Base-by-base conservation (phyloP, 2,797 vertebrate genomes). In the Intellagama lesueurii region DNA sequence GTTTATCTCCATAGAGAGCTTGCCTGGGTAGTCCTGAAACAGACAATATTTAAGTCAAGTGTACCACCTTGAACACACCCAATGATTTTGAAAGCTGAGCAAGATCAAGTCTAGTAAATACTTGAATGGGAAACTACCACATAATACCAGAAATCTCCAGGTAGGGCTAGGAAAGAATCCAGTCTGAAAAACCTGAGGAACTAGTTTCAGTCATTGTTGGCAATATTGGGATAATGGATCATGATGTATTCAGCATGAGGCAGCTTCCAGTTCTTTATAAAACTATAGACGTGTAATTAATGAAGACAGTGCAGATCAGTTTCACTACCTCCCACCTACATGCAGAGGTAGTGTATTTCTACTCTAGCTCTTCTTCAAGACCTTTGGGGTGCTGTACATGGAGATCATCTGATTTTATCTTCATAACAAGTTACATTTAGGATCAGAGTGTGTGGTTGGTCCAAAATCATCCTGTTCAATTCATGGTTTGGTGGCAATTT, bases 211-310 rank as follows among this genome's bases (percentile, higher is more conserved):
- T 64, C 16, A 22, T 19, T 64, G 60, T 64, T 64, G 16, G 16
- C 19, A 64, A 22, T 64, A 64, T 5, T 64, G 19, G 19, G 60
- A 11, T 64, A 64, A 19, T 19, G 60, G 19, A 22, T 64, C 19
- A 64, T 64, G 16, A 22, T 64, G 60, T 3, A 64, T 64, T 22
- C 5, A 22, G 60, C 16, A 4, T 4, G 17, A 64, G 19, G 60
- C 60, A 64, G 60, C 19, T 64, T 64, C 52, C 2, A 12, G 19
- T 17, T 35, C 49, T 60, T 60, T 81, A 30, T 22, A 35, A 66
- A 47, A 52, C 64, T 70, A 70, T 87, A 77, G 78, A 69, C 56
- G 2, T 60, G 68, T 81, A 49, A 87, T 87, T 56, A 52, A 72
- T 35, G 68, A 56, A 72, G 35, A 72, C 69, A 11, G 28, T 81